Base-by-base conservation (phyloP, 2,797 vertebrate species). In the Sciurus vulgaris region DNA sequence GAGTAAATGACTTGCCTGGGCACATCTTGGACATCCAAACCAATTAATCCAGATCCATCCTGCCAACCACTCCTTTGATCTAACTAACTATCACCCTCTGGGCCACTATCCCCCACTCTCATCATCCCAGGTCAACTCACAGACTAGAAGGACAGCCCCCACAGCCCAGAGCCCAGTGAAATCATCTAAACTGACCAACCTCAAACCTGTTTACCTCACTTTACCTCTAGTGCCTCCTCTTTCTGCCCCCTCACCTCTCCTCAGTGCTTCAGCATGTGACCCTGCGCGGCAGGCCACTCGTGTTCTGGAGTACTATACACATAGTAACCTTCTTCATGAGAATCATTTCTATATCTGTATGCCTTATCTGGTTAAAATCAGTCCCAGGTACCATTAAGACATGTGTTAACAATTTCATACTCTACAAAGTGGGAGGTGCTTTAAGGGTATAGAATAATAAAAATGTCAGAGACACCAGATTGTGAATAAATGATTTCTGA, bases 401-500 rank as follows among this genome's bases (percentile, higher is more conserved):
- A 35, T 0, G 0, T 49, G 26, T 11, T 65, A 18, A 49, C n/a
- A 30, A 20, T 18, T 26, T 28, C 3, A 86, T 2, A 17, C 11
- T 65, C 28, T 59, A 67, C 24, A 54, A 63, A 79, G n/a, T 51
- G 22, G 24, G 24, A 3, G 7, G 2, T 20, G 7, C 30, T 22
- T 72, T 72, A 69, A 74, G 12, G 8, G 22, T 35, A 85, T 10
- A 63, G 7, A 54, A n/a, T 38, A 82, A 73, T 38, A 38, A 54
- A 93, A 63, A 78, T 1, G 7, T 33, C 26, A 49, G n/a, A 82
- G 38, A 81, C 11, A 61, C 7, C 8, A 54, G 14, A 70, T 5
- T 47, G 15, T 82, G 17, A 94, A 70, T 61, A 81, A 63, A 65
- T 83, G 59, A 59, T 63, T 91, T 94, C 49, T n/a, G 9, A n/a